phyloP scores from a whole-genome alignment of 2,797 vertebrate genomes.

The Coranthus polyacanthus region DNA sequence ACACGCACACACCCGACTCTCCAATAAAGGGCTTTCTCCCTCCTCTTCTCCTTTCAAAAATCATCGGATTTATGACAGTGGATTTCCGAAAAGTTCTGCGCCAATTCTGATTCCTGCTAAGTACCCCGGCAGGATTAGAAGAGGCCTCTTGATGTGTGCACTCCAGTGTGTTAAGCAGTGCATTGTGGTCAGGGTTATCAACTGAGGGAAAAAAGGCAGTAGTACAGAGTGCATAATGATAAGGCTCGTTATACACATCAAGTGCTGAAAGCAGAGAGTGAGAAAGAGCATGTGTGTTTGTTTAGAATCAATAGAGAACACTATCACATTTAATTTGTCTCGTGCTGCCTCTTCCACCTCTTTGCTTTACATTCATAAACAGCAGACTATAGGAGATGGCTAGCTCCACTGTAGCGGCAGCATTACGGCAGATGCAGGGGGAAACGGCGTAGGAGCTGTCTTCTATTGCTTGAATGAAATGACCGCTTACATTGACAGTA shows the following conservation, averaged over 20 bases:
- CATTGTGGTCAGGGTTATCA: slow-evolving; percentile 76
- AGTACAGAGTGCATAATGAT: slow-evolving; percentile 66
- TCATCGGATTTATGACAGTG: slow-evolving; percentile 82
- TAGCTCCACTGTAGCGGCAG: slow-evolving; percentile 32
- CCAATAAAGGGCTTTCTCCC: slow-evolving; percentile 82
- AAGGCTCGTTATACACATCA: slow-evolving; percentile 67
- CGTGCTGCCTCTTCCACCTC: slow-evolving; percentile 44
- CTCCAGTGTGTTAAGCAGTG: slow-evolving; percentile 64
- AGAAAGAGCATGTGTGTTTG: slow-evolving; percentile 60
- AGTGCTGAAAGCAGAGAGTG: slow-evolving; percentile 53
- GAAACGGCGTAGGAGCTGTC: slow-evolving; percentile 33
- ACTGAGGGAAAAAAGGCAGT: slow-evolving; percentile 44
- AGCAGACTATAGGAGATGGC: slow-evolving; percentile 55
- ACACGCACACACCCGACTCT: slow-evolving; percentile 56
- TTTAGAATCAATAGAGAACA: slow-evolving; percentile 67
- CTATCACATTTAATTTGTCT: slow-evolving; percentile 68
- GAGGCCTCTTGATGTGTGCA: slow-evolving; percentile 75
- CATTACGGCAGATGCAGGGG: slow-evolving; percentile 51
- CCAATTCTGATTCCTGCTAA: slow-evolving; percentile 82
- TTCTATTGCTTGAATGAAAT: slow-evolving; percentile 46
- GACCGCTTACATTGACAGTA: slow-evolving; percentile 67
- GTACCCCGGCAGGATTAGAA: slow-evolving; percentile 78
- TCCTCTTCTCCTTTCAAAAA: slow-evolving; percentile 76
- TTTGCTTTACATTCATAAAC: slow-evolving; percentile 55
- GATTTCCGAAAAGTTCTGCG: slow-evolving; percentile 76